Base-by-base conservation (phyloP, 2,113 vertebrate genomes). In the Thunnus maccoyii region DNA sequence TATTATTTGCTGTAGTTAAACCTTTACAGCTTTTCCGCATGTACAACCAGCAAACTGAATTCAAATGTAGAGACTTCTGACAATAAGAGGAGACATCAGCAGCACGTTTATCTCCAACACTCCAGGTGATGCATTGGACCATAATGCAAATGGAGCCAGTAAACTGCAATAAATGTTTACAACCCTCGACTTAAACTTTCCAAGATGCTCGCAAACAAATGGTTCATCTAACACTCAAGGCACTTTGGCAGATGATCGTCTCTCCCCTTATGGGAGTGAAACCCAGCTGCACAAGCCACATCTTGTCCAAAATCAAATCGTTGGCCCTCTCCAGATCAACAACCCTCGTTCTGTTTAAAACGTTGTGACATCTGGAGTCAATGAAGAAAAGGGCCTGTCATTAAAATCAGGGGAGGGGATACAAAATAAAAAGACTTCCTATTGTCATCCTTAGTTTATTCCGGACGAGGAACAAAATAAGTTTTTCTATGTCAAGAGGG, bases 141-240 rank as follows among this genome's bases (percentile, higher is more conserved):
- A 56, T 80, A 66, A 88, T 66, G 69, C 82, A 85, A 88, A 91
- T 68, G 56, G 77, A 67, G 70, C 58, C 84, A 88, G 84, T 88
- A 88, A 90, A 90, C 73, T 32, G 88, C 84, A 91, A 86, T 91
- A 88, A 91, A 93, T 81, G 85, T 93, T 94, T 90, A 92, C 88
- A 91, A 61, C 81, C 79, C 57, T 54, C 50, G 61, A 88, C 82
- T 86, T 92, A 86, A 92, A 90, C 88, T 86, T 77, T 91, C 76
- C 89, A 89, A 78, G 51, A 72, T 89, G 85, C 86, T 90, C 52
- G 14, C 84, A 90, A 91, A 90, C 87, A 89, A 91, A 91, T 78
- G 80, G 78, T 76, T 90, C 86, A 64, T 90, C 80, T 73, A 55
- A 88, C 84, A 70, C 88, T 85, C 22, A 12, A 80, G 88, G 88